Evolutionary conservation across 2,113 vertebrate genomes (phyloP), one percentile per base, ranked within the genome.

Genomic region (Cettia cetti): DNA sequence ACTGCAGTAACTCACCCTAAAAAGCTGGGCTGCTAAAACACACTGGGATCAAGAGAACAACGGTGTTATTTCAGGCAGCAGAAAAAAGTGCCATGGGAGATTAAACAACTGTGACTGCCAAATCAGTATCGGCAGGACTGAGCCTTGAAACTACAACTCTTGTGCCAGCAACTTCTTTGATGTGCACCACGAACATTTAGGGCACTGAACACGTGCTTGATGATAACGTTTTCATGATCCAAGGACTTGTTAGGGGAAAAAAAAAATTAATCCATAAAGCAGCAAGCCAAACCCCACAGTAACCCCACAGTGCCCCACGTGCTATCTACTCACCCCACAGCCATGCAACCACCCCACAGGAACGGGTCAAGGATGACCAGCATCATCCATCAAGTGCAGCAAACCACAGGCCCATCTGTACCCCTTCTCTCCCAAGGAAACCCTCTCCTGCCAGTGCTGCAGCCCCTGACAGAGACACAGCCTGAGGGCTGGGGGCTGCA

Each of bases 81-180:
- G 75, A 86, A 80, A 70, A 45, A 91, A 90, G 63, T 90, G 90
- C 93, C 90, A 77, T 8, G 31, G 68, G 87, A 96, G 94, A 95
- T 90, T 91, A 92, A 96, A 93, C 68, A 88, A 59, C 78, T 64
- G 10, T 52, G 71, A 69, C 84, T 66, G 76, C 86, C 91, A 92
- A 93, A 94, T 81, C 77, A 83, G 89, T 85, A 59, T 74, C 9
- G 4, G 94, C 90, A 93, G 85, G 79, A 71, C 90, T 89, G 93
- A 94, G 94, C 94, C 92, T 92, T 92, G 88, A 90, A 95, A 96
- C 88, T 44, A 69, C 93, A 88, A 11, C 40, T 93, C 66, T 49
- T 42, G 68, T 90, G 93, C 94, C 94, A 94, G 76, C 66, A 82
- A 71, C 88, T 68, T 66, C 85, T 96, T 90, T 96, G 94, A 95